These are phyloP conservation scores for Volucella inflata DNA, from an alignment of 2,888 invertebrate genomes.

Conservation along the genomic window DNA sequence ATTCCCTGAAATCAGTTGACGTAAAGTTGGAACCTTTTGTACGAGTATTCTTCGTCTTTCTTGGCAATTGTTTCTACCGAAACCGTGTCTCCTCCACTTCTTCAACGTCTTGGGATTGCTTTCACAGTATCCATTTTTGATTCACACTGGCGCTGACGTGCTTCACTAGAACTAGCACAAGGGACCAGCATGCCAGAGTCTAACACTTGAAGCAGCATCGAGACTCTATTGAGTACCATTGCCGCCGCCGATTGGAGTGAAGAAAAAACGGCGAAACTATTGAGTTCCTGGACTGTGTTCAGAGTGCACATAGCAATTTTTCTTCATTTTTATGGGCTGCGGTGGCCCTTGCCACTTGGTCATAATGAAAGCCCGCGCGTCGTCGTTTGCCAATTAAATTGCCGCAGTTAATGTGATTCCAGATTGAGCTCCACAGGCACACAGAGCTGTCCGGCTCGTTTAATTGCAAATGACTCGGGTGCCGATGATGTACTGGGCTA, in stretches of 20 bases:
- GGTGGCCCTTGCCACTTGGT: conserved; percentile 70
- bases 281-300: conserved; percentile 63
- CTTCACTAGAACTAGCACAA: conserved; percentile 40
- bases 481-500: conserved; percentile 59
- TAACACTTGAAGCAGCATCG: too few relatives aligned
- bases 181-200: too few relatives aligned
- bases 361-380: conserved; percentile 73
- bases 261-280: conserved; percentile 34
- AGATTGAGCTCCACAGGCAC: conserved; percentile 67
- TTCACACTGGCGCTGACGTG: conserved; percentile 72
- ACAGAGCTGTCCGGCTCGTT: conserved; percentile 64
- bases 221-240: not conserved
- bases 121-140: conserved; percentile 68
- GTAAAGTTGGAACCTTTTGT: conserved; percentile 48
- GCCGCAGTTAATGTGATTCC: conserved; percentile 73
- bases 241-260: conserved; percentile 33
- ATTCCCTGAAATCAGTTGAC: conserved; percentile 63
- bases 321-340: conserved; percentile 75
- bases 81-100: conserved; percentile 27
- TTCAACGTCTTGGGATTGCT: conserved; percentile 33
- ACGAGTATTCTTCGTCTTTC: conserved; percentile 10
- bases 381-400: conserved; percentile 75
- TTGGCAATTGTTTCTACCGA: not conserved
- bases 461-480: conserved; percentile 70
- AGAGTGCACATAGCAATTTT: conserved; percentile 54